These are phyloP conservation scores for Trissolcus brochymenae DNA, from an alignment of 2,888 invertebrate species.

Conservation along the genomic window DNA sequence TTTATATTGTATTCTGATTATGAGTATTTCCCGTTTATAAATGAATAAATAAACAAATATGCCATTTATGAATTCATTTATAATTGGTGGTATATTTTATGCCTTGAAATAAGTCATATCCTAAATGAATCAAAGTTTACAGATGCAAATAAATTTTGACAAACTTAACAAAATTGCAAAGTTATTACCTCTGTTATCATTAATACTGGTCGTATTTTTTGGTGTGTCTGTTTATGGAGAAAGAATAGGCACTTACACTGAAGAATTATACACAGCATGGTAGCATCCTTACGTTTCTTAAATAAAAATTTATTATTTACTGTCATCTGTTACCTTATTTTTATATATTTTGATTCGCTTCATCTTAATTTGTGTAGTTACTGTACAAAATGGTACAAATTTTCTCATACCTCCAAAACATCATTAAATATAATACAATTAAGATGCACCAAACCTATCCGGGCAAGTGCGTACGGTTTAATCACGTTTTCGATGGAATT, in stretches of 20 bases:
- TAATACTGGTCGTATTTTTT: background rate
- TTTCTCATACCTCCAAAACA: conserved; percentile 7
- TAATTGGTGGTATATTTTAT: no score
- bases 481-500: conserved; percentile 11
- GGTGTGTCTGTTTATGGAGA: background rate
- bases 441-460: background rate
- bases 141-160: background rate
- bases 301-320: background rate
- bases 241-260: conserved; percentile 5
- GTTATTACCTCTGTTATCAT: background rate
- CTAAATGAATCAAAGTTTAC: no score
- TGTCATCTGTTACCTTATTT: no score
- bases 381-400: conserved; percentile 13
- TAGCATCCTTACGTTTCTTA: background rate
- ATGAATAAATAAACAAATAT: no score
- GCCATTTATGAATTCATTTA: no score
- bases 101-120: no score
- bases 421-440: conserved; percentile 13
- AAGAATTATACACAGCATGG: conserved; percentile 4
- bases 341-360: no score
- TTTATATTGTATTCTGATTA: no score
- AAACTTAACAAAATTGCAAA: background rate
- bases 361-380: conserved; percentile 8
- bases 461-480: conserved; percentile 2
- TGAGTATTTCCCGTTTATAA: no score